These are phyloP conservation scores for Malurus melanocephalus DNA, from an alignment of 2,113 vertebrate genomes.

Conservation along the genomic window DNA sequence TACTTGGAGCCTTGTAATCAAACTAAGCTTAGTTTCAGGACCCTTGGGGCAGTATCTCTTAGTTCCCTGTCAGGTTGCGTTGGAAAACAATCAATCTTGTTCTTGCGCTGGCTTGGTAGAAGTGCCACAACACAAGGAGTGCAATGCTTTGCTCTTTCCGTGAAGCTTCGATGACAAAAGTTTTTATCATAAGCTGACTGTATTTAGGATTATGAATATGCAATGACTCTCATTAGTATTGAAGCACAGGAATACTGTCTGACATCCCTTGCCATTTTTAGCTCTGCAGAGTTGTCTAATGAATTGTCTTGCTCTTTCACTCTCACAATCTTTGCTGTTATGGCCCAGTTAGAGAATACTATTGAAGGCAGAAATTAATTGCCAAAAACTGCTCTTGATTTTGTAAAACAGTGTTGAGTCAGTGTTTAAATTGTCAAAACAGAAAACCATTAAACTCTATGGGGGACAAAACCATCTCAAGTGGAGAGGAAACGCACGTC, in stretches of 20 bases:
- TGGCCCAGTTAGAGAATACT: conserved; percentile 70
- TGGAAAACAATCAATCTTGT: conserved; percentile 96
- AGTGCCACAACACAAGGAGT: conserved; percentile 72
- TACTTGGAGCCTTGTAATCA: conserved; percentile 88
- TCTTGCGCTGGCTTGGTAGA: conserved; percentile 74
- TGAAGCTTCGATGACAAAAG: conserved; percentile 80
- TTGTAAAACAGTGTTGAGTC: conserved; percentile 66
- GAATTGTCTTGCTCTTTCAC: conserved; percentile 80
- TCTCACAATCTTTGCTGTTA: conserved; percentile 52
- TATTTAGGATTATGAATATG: conserved; percentile 87
- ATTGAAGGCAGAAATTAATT: conserved; percentile 74
- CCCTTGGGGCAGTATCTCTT: conserved; percentile 87
- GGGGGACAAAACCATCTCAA: neutral
- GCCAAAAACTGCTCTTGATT: conserved; percentile 65
- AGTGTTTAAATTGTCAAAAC: conserved; percentile 68
- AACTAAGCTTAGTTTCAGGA: conserved; percentile 82
- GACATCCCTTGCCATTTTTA: conserved; percentile 79
- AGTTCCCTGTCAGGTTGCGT: conserved; percentile 85
- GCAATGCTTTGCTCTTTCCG: conserved; percentile 72
- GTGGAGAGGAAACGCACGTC: neutral
- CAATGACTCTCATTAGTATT: conserved; percentile 88
- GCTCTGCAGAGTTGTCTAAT: conserved; percentile 78
- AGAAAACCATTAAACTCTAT: conserved; percentile 60
- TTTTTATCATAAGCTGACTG: conserved; percentile 82
- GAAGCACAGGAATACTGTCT: conserved; percentile 75